Evolutionary conservation across 1,140 invertebrate species (phyloP), one percentile per base, ranked within the genome.

Genomic region (Scaptomyza hsui): DNA sequence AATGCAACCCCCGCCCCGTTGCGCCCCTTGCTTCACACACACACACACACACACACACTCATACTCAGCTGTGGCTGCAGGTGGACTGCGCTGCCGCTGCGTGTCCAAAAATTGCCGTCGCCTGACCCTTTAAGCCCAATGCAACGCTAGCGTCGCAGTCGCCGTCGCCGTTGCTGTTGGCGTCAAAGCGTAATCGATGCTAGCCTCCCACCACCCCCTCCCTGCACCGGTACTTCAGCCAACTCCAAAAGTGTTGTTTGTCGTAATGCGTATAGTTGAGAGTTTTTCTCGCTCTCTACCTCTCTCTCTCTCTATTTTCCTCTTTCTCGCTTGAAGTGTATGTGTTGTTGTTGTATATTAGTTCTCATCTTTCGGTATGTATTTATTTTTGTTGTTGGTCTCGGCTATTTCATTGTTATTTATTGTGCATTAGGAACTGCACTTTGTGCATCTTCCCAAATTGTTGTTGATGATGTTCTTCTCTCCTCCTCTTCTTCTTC

Each of bases 1-100:
- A 89, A 85, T 90, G 89, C 88, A 90, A 85, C 89, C 88, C 89
- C 86, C 86, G 74, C 77, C 70, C 75, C 65, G 55, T 64, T 29
- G 10, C 32, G 13, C 32, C 51, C 24, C 35, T 24, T 57, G 41
- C 39, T n/a, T n/a, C n/a, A n/a, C n/a, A n/a, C n/a, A 42, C 19
- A 29, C 32, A 35, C 32, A 35, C 32, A 35, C 24, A 26, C 24
- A 29, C 26, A 9, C 32, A n/a, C 3, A 37, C 32, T n/a, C 26
- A 9, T 6, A 7, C 7, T 9, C 45, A 32, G 35, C 56, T 69
- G 65, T 16, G 24, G 78, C 76, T 62, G 80, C 69, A 62, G 70
- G 56, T 68, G 73, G 73, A 60, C 60, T 64, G 62, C 75, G 80
- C 61, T 57, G 72, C 48, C 57, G 62, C 62, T 77, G 64, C 65